These are phyloP conservation scores for Vollenhovia emeryi DNA, from an alignment of 1,140 invertebrate species.

Conservation along the genomic window DNA sequence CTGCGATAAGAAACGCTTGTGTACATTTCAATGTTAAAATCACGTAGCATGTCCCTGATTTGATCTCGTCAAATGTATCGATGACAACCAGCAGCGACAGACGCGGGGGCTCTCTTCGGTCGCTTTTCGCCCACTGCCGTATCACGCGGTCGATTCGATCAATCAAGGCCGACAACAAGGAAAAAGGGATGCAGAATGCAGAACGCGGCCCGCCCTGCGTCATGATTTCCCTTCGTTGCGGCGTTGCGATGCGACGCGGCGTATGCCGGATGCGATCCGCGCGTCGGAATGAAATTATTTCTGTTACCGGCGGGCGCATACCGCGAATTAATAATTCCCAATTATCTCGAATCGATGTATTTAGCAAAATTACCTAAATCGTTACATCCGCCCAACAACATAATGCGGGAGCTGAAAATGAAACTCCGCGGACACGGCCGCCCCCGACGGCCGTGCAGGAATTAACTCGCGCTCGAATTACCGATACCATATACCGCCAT, in stretches of 20 bases:
- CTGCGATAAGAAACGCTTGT: constrained; percentile 26
- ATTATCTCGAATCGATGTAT: constrained; percentile 66
- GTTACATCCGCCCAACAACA: constrained; percentile 64
- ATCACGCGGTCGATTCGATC: constrained; percentile 59
- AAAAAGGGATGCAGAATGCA: constrained; percentile 51
- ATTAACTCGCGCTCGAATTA: constrained; percentile 56
- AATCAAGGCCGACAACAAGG: constrained; percentile 61
- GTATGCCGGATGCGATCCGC: constrained; percentile 58
- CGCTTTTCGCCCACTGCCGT: constrained; percentile 50
- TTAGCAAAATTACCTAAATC: constrained; percentile 66
- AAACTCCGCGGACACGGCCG: constrained; percentile 52
- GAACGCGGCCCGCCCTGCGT: constrained; percentile 13
- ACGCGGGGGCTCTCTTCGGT: constrained; percentile 40
- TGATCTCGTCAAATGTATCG: constrained; percentile 54
- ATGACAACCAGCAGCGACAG: constrained; percentile 53
- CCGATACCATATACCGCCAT: constrained; percentile 45
- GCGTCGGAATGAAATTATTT: constrained; percentile 62
- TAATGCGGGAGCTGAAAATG: constrained; percentile 64
- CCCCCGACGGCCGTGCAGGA: constrained; percentile 27
- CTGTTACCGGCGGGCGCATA: constrained; percentile 59
- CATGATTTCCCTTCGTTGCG: constrained; percentile 53
- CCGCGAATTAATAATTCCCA: constrained; percentile 65
- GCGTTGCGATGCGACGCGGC: constrained; percentile 41
- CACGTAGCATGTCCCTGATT: constrained; percentile 41
- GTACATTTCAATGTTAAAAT: constrained; percentile 27